Evolutionary conservation across 2,113 vertebrate species (phyloP).

Genomic region (Gnathonemus longibarbis): DNA sequence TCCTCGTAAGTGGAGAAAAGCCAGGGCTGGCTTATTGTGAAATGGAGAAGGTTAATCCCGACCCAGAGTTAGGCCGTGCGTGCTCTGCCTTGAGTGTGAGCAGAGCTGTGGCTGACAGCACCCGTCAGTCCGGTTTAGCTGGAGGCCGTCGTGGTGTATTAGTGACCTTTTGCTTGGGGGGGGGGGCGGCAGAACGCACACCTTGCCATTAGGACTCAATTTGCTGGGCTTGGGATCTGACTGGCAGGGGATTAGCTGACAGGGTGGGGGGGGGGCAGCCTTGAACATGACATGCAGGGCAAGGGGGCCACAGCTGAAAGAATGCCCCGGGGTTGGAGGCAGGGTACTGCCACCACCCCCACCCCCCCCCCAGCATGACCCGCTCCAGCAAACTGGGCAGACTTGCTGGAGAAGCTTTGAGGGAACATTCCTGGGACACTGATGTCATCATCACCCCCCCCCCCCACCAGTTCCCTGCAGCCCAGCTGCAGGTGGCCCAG

Average conservation of each 20-base stretch:
- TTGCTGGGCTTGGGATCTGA: not conserved
- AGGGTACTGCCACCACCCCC: not conserved
- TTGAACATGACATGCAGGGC: not conserved
- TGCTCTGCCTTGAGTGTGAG: not conserved
- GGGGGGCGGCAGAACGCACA: not conserved
- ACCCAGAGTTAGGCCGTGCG: not conserved
- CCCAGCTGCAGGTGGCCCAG: constrained; percentile 57
- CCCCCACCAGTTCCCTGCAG: not conserved
- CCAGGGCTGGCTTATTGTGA: not conserved
- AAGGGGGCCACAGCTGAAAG: not conserved
- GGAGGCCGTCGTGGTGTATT: not conserved
- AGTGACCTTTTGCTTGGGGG: not conserved
- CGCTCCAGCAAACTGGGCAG: not conserved
- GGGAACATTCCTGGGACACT: constrained; percentile 30
- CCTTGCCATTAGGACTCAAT: not conserved
- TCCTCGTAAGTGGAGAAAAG: not conserved
- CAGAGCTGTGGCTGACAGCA: not conserved
- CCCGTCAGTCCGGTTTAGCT: not conserved
- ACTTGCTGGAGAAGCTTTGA: not conserved
- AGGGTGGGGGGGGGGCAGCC: not conserved
- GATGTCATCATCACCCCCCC: constrained; percentile 37
- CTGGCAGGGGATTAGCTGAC: too few relatives aligned
- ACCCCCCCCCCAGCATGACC: not conserved
- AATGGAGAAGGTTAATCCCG: not conserved
- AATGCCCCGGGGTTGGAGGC: not conserved